Evolutionary conservation across 2,888 invertebrate species (phyloP).

Genomic region (Tridacna crocea): DNA sequence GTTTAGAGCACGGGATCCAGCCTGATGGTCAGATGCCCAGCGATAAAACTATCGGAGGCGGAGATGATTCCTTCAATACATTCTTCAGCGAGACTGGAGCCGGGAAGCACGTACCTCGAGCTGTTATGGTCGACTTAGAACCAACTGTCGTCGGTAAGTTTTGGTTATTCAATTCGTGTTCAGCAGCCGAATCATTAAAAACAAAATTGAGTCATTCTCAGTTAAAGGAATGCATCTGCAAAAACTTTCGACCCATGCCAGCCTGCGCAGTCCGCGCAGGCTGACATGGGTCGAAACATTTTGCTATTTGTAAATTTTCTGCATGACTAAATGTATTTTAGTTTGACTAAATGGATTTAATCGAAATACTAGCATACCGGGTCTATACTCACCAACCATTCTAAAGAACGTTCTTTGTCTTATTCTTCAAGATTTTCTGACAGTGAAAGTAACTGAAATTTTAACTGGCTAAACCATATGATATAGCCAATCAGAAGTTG

Average conservation of each 20-base stretch:
- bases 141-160: conserved; percentile 94
- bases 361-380: background rate
- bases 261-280: too few relatives aligned
- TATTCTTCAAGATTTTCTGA: too few relatives aligned
- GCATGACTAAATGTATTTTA: background rate
- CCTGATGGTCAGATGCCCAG: conserved; percentile 87
- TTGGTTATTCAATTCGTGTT: background rate
- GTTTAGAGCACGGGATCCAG: conserved; percentile 86
- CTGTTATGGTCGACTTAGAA: conserved; percentile 97
- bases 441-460: too few relatives aligned
- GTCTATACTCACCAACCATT: too few relatives aligned
- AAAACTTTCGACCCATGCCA: too few relatives aligned
- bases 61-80: conserved; percentile 95
- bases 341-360: background rate
- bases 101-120: conserved; percentile 96
- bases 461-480: too few relatives aligned
- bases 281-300: too few relatives aligned
- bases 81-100: conserved; percentile 92
- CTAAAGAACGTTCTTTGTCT: too few relatives aligned
- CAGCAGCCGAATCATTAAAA: background rate
- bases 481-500: background rate
- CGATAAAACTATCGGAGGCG: conserved; percentile 89
- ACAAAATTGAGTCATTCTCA: background rate
- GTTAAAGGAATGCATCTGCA: too few relatives aligned
- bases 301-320: background rate